phyloP scores from a whole-genome alignment of 2,797 vertebrate species.

The Gymnopithys bicolor region DNA sequence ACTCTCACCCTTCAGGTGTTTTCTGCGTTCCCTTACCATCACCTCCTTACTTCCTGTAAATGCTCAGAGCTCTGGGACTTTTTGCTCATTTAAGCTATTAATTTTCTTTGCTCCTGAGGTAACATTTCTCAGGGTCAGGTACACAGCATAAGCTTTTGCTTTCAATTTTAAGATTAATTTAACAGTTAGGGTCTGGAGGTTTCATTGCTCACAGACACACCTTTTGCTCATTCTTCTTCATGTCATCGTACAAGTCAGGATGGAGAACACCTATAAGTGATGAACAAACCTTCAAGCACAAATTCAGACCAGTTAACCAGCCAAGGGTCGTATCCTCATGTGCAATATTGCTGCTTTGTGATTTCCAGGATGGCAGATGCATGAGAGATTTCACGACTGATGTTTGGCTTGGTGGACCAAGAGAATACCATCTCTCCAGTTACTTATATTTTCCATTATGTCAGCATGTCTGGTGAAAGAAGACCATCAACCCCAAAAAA shows the following conservation, averaged over 20 bases:
- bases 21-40: neutral
- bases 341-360: neutral
- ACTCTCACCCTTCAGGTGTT: neutral
- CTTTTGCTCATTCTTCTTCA: neutral
- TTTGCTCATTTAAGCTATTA: slow-evolving; percentile 47
- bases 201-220: neutral
- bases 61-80: neutral
- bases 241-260: neutral
- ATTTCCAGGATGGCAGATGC: neutral
- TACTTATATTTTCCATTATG: neutral
- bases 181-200: neutral
- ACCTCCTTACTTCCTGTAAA: neutral
- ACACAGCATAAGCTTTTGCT: neutral
- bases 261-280: neutral
- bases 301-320: neutral
- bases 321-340: neutral
- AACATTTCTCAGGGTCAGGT: slow-evolving; percentile 18
- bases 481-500: neutral
- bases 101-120: slow-evolving; percentile 38
- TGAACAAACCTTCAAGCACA: neutral
- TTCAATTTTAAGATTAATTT: neutral
- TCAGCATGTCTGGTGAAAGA: neutral
- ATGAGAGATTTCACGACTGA: neutral
- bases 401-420: neutral
- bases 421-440: neutral